Evolutionary conservation across 2,797 vertebrate genomes (phyloP), one percentile per base, ranked within the genome.

Genomic region (Protonibea diacanthus): DNA sequence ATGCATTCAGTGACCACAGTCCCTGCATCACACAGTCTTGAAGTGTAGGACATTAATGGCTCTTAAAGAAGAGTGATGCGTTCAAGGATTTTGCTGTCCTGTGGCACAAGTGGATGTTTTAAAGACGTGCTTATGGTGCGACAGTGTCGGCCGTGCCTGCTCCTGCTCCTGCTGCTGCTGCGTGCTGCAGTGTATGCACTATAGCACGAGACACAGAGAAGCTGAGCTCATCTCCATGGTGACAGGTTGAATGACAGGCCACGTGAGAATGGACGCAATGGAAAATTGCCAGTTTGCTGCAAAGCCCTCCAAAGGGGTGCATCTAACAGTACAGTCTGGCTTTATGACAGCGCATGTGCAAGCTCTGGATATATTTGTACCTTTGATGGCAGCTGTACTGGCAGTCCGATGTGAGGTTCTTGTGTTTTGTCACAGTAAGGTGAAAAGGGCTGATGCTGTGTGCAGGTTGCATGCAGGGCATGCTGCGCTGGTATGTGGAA

Each of bases 181-280:
- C 69, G 71, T 81, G 82, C 90, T 91, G 90, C 92, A 91, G 90
- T 82, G 78, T 69, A 48, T 84, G 74, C 76, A 82, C 71, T 71
- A 81, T 61, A 78, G 86, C 86, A 70, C 29, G 69, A 82, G 84
- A 83, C 53, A 74, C 81, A 29, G 73, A 72, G 78, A 91, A 83
- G 83, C 89, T 85, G 81, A 89, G 88, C 88, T 80, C 88, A 86
- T 95, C 90, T 83, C 91, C 90, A 93, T 92, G 90, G 92, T 86
- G 90, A 94, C 92, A 77, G 72, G 71, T 80, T 93, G 91, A 93
- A 74, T 94, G 93, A 93, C 92, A 82, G 76, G 73, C 62, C 91
- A 91, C 71, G 81, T 88, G 88, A 92, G 78, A 13, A 12, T 80
- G 74, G 82, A 82, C 56, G 79, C 78, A 76, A 79, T 84, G 86